These are phyloP conservation scores for Phyllotreta cruciferae DNA, from an alignment of 2,888 invertebrate species.

Conservation along the genomic window DNA sequence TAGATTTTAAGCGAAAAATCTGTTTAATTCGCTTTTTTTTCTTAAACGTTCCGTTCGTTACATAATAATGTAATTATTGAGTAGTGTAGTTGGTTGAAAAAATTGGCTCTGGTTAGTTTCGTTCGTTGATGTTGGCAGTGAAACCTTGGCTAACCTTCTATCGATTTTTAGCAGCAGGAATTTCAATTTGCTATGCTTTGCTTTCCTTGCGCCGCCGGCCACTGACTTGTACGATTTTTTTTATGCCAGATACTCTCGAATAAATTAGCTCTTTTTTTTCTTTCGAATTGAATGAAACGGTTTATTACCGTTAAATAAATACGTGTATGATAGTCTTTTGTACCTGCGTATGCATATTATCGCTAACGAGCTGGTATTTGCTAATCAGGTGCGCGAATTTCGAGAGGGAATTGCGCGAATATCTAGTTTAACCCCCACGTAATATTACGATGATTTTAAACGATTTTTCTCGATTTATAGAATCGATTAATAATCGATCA, in stretches of 20 bases:
- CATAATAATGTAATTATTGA: neutral
- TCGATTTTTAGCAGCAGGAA: conserved; percentile 26
- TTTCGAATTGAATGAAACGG: neutral
- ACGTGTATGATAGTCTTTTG: too few species aligned
- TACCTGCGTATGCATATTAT: too few species aligned
- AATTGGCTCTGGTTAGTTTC: conserved; percentile 26
- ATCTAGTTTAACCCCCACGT: too few species aligned
- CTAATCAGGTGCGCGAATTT: too few species aligned
- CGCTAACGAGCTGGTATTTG: too few species aligned
- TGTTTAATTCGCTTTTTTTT: too few species aligned
- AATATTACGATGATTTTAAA: too few species aligned
- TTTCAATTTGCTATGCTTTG: neutral
- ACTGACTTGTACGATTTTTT: conserved; percentile 1
- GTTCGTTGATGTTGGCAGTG: conserved; percentile 35
- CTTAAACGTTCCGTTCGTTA: too few species aligned
- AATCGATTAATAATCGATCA: too few species aligned
- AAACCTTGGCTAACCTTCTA: conserved; percentile 23
- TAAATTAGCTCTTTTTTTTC: conserved; percentile 1
- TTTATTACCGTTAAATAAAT: neutral
- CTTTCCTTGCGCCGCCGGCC: conserved; percentile 1
- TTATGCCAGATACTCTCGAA: neutral
- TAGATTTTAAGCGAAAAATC: too few species aligned
- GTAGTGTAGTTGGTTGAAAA: neutral
- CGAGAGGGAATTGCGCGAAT: too few species aligned
- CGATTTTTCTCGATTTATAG: too few species aligned